A percentile compares a stretch with the other conserved stretches of the same genome.
Conservation (phyloP, 2,113 vertebrate genomes). For the Cyprinodon brontotheroides region DNA sequence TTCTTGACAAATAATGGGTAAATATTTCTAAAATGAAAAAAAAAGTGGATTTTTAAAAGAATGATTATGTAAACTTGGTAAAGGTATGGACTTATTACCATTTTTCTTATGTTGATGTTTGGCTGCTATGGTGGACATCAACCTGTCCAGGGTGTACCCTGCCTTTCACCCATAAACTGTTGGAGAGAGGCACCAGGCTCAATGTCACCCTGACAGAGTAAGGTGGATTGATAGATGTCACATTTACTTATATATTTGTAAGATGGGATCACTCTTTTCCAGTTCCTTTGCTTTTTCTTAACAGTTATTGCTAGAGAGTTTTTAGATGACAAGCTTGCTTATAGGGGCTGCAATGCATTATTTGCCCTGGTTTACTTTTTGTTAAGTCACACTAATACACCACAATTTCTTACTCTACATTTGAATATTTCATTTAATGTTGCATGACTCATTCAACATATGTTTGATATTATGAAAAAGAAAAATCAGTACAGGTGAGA, state of each 20-base stretch:
- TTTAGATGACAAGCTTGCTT: conserved; percentile 2
- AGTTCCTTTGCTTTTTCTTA: not conserved
- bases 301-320: not conserved
- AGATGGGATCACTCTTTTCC: not conserved
- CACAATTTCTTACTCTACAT: not conserved
- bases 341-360: not conserved
- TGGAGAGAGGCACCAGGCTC: too few species aligned
- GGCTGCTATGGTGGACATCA: too few species aligned
- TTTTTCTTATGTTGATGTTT: not conserved
- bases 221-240: too few species aligned
- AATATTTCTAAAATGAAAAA: too few species aligned
- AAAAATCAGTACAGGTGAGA: too few species aligned
- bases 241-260: not conserved
- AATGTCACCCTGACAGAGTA: too few species aligned
- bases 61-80: not conserved
- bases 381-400: not conserved
- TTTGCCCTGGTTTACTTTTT: not conserved
- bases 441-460: not conserved
- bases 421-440: too few species aligned
- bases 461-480: not conserved
- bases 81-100: not conserved
- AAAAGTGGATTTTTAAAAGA: too few species aligned
- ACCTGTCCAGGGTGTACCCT: too few species aligned
- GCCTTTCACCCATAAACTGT: too few species aligned
- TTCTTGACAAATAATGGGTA: too few species aligned